A percentile compares a stretch with the other conserved stretches of the same genome.
phyloP scores from a whole-genome alignment of 2,113 vertebrate genomes.

The Ginglymostoma cirratum region DNA sequence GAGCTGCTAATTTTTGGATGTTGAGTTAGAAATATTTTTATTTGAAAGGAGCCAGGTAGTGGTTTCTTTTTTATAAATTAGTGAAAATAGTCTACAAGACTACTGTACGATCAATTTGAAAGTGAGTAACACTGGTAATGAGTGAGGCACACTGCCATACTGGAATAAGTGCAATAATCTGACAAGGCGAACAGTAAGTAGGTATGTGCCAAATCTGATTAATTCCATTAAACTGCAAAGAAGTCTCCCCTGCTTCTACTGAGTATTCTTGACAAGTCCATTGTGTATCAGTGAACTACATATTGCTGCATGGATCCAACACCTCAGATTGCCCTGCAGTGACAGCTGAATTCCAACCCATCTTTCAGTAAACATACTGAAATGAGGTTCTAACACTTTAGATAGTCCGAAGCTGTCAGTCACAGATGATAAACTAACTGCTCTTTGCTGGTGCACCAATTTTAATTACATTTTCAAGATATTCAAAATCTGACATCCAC shows the following conservation, averaged over 20 bases:
- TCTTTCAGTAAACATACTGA: background rate
- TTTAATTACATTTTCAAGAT: background rate
- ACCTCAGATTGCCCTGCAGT: background rate
- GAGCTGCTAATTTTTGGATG: background rate
- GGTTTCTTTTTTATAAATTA: background rate
- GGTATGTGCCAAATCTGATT: background rate
- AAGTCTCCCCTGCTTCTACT: background rate
- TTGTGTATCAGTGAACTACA: background rate
- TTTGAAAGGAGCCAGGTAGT: background rate
- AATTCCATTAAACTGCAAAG: background rate
- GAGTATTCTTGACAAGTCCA: background rate
- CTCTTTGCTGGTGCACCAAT: background rate
- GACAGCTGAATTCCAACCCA: background rate
- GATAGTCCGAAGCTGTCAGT: background rate
- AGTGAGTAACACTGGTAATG: background rate
- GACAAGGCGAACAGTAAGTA: background rate
- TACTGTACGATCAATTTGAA: background rate
- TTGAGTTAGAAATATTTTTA: background rate
- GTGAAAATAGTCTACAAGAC: background rate
- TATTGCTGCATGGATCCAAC: background rate
- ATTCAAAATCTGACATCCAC: background rate
- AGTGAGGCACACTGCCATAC: background rate
- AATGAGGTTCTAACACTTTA: background rate
- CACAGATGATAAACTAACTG: background rate
- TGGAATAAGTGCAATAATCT: background rate